Percentiles rank a stretch among this genome's conserved stretches.
Conservation (phyloP, 2,888 invertebrate genomes). For the Cheilosia vernalis region DNA sequence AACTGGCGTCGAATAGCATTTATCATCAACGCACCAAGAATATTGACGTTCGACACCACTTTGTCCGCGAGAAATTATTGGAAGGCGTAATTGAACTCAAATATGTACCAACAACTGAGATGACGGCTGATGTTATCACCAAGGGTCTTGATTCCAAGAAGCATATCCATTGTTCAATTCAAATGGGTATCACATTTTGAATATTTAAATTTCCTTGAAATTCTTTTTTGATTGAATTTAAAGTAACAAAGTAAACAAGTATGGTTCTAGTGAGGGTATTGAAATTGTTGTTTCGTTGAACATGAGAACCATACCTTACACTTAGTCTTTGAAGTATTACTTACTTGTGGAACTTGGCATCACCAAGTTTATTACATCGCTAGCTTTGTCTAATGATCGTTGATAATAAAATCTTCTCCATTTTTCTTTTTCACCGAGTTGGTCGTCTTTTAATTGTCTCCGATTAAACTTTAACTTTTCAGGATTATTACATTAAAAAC, state of each 20-base stretch:
- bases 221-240: not conserved
- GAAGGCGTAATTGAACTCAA: not conserved
- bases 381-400: too few species aligned
- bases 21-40: not conserved
- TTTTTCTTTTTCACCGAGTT: too few species aligned
- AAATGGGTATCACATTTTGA: too few species aligned
- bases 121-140: not conserved
- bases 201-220: not conserved
- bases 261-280: constrained; percentile 2
- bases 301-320: too few species aligned
- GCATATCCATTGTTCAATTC: not conserved
- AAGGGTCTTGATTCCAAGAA: not conserved
- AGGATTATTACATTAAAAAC: too few species aligned
- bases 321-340: too few species aligned
- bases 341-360: too few species aligned
- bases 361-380: too few species aligned
- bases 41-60: not conserved
- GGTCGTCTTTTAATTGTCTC: too few species aligned
- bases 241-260: not conserved
- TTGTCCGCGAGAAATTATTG: not conserved
- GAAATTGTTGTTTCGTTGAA: not conserved
- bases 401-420: too few species aligned
- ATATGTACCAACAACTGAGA: not conserved
- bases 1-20: not conserved
- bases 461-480: too few species aligned